These are phyloP conservation scores for Cuculus canorus DNA, from an alignment of 2,797 vertebrate species.

Conservation along the genomic window DNA sequence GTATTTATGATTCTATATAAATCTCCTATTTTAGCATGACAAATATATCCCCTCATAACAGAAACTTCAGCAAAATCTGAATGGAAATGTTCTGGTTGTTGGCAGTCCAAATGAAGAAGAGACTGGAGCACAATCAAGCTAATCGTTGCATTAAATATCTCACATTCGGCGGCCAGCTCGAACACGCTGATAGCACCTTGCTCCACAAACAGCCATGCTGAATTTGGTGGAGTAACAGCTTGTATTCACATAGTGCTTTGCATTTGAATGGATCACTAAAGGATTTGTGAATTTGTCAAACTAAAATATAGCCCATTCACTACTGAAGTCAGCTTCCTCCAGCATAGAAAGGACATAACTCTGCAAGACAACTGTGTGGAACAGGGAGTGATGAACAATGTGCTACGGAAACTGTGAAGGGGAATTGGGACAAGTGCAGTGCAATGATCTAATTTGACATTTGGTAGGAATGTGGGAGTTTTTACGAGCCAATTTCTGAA, in stretches of 20 bases:
- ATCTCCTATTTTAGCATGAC: not conserved
- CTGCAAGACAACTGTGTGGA: not conserved
- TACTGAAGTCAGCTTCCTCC: not conserved
- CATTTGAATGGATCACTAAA: not conserved
- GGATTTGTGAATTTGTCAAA: not conserved
- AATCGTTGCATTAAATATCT: rapidly evolving
- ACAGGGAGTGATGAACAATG: not conserved
- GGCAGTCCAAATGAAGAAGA: not conserved
- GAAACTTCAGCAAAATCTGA: not conserved
- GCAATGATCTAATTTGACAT: not conserved
- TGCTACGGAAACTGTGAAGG: not conserved
- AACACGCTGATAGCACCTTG: not conserved
- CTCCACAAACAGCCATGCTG: not conserved
- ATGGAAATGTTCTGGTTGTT: not conserved
- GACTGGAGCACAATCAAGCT: not conserved
- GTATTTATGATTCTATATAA: not conserved
- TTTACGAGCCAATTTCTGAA: not conserved
- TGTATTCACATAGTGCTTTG: not conserved
- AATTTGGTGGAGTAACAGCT: not conserved
- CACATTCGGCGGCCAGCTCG: rapidly evolving
- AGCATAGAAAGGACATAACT: not conserved
- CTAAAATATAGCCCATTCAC: not conserved
- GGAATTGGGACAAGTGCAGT: not conserved
- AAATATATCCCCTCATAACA: not conserved
- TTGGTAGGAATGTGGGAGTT: not conserved